phyloP scores from a whole-genome alignment of 1,140 invertebrate genomes.

The Zaprionus davidi region DNA sequence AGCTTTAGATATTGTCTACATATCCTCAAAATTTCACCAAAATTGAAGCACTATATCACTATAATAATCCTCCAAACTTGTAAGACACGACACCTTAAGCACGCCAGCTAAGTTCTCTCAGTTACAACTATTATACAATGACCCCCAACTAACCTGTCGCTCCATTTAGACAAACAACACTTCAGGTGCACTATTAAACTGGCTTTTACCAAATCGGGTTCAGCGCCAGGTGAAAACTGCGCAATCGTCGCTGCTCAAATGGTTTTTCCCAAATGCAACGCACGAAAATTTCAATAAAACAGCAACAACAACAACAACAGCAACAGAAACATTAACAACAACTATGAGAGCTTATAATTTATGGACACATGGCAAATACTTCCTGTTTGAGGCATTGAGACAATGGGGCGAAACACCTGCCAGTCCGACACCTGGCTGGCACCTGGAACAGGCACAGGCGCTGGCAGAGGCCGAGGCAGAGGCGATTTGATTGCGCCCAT shows the following conservation, averaged over 20 bases:
- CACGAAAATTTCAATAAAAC: slow-evolving; percentile 38
- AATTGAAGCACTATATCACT: no score
- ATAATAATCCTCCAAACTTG: no score
- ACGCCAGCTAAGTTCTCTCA: neutral
- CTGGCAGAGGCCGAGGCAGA: neutral
- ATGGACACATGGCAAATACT: slow-evolving; percentile 68
- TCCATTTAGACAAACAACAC: neutral
- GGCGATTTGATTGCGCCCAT: slow-evolving; percentile 43
- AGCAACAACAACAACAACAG: slow-evolving; percentile 31
- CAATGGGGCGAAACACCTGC: slow-evolving; percentile 73
- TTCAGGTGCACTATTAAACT: slow-evolving; percentile 39
- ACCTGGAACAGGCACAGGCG: neutral
- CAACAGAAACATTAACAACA: neutral
- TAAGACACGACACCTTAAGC: no score
- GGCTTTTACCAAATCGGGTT: slow-evolving; percentile 63
- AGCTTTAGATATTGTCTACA: no score
- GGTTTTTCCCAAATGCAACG: slow-evolving; percentile 27
- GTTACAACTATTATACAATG: neutral
- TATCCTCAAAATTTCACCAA: no score
- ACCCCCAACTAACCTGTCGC: neutral
- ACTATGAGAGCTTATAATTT: slow-evolving; percentile 49
- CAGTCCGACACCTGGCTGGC: slow-evolving; percentile 57
- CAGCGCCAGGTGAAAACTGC: slow-evolving; percentile 63
- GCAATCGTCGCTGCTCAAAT: slow-evolving; percentile 50
- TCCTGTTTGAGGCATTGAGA: slow-evolving; percentile 58